Conservation (phyloP, 1,140 invertebrate species). For the Subanguina moxae region DNA sequence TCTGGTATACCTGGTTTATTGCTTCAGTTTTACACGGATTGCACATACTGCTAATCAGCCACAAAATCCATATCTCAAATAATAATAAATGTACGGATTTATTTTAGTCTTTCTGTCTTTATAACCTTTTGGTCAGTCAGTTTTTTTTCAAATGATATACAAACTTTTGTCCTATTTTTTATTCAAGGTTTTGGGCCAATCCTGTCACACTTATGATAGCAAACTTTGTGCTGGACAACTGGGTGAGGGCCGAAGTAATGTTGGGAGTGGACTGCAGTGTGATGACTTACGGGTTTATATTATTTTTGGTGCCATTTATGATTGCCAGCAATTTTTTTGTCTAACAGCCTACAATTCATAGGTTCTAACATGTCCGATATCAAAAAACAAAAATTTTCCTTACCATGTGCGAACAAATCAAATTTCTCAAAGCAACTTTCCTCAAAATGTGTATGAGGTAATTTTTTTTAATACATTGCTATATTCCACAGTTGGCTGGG, state of each 20-base stretch:
- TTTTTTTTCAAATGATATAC: slow-evolving; percentile 7
- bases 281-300: slow-evolving; percentile 72
- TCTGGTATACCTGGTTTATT: too few species aligned
- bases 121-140: slow-evolving; percentile 72
- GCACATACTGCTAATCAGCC: too few species aligned
- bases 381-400: slow-evolving; percentile 74
- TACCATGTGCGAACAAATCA: slow-evolving; percentile 80
- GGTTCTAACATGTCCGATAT: slow-evolving; percentile 74
- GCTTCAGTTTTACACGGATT: too few species aligned
- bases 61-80: too few species aligned
- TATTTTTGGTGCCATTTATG: slow-evolving; percentile 69
- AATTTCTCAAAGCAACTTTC: slow-evolving; percentile 53
- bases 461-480: slow-evolving; percentile 2
- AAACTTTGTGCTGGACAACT: slow-evolving; percentile 63
- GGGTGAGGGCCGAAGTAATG: slow-evolving; percentile 9
- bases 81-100: too few species aligned
- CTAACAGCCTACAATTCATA: slow-evolving; percentile 60
- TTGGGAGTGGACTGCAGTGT: slow-evolving; percentile 56
- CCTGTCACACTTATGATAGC: slow-evolving; percentile 76
- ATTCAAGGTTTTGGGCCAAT: slow-evolving; percentile 70
- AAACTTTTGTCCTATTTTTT: background rate
- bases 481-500: too few species aligned
- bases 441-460: slow-evolving; percentile 41
- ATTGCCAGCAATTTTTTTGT: background rate
- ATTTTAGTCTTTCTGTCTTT: slow-evolving; percentile 62